A percentile compares a stretch with the other conserved stretches of the same genome.
Evolutionary conservation across 2,113 vertebrate genomes (phyloP).

Genomic region (Microcebus ravelobensis): DNA sequence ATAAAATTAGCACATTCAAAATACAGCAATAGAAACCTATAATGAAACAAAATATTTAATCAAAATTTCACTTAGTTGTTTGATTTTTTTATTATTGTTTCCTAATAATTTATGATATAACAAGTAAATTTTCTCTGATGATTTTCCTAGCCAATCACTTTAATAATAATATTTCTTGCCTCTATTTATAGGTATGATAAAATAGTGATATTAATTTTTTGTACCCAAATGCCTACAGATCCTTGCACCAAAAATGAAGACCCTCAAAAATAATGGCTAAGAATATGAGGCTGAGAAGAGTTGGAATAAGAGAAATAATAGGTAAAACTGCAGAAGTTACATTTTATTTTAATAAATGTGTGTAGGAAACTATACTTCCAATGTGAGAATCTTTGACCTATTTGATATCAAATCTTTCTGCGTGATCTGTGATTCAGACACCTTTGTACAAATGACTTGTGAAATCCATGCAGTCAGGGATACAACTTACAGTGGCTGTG

Average conservation of each 20-base stretch:
- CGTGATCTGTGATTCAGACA: background rate
- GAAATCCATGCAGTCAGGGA: background rate
- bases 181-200: background rate
- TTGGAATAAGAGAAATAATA: background rate
- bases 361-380: background rate
- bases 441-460: background rate
- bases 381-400: background rate
- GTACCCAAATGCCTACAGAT: background rate
- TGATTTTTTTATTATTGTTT: background rate
- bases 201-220: background rate
- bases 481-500: background rate
- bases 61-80: constrained; percentile 2
- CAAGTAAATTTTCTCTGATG: background rate
- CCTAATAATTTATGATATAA: background rate
- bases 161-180: background rate
- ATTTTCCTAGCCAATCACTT: background rate
- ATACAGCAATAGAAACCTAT: background rate
- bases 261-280: background rate
- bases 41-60: background rate
- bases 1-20: background rate
- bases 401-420: background rate
- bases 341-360: background rate
- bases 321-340: background rate
- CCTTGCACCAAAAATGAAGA: background rate
- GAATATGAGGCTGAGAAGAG: background rate